Evolutionary conservation across 2,797 vertebrate species (phyloP).

Genomic region (Notoglanidium macrostoma): DNA sequence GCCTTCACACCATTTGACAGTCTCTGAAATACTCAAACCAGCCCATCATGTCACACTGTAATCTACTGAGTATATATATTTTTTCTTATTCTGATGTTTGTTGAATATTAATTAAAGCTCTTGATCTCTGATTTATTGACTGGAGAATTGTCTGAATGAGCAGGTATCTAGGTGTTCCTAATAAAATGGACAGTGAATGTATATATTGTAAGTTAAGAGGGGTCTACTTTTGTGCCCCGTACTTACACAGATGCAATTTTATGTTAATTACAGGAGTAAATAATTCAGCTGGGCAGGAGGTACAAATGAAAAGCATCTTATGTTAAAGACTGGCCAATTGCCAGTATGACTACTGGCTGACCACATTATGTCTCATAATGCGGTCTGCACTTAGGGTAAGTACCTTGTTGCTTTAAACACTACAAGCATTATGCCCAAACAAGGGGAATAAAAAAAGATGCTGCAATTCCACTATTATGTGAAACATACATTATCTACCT

Average conservation of each 20-base stretch:
- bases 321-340: conserved; percentile 44
- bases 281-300: conserved; percentile 46
- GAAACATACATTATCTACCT: conserved; percentile 4
- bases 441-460: conserved; percentile 5
- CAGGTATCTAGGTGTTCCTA: neutral
- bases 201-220: neutral
- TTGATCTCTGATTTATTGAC: neutral
- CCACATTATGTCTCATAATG: conserved; percentile 48
- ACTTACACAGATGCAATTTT: conserved; percentile 27
- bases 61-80: neutral
- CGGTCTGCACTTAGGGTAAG: conserved; percentile 49
- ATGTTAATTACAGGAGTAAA: conserved; percentile 44
- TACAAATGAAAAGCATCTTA: conserved; percentile 56
- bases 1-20: neutral
- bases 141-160: neutral
- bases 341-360: conserved; percentile 29
- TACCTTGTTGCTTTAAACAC: conserved; percentile 46
- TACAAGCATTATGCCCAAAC: conserved; percentile 46
- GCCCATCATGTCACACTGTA: neutral
- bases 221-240: conserved; percentile 38
- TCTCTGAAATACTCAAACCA: neutral
- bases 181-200: neutral
- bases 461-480: conserved; percentile 24
- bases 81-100: neutral
- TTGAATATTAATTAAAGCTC: neutral